phyloP scores from a whole-genome alignment of 92 coral and sea anemone genomes.

The Zoanthus gigantus region DNA sequence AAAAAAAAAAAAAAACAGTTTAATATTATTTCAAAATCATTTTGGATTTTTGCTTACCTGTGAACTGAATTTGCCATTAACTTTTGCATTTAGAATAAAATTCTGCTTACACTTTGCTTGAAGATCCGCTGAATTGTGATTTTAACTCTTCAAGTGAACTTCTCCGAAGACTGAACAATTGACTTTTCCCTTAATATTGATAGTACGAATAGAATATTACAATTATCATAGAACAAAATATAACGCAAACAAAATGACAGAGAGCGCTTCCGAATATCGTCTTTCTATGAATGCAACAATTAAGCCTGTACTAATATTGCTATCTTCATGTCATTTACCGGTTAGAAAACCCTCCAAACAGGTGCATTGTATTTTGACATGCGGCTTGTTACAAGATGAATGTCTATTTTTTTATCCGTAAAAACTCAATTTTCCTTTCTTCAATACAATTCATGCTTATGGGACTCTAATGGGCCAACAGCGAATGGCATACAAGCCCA shows the following conservation, averaged over 20 bases:
- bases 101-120: background rate
- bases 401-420: background rate
- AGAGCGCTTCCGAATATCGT: background rate
- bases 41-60: background rate
- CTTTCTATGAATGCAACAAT: background rate
- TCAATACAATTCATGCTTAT: background rate
- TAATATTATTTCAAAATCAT: background rate
- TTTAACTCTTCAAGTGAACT: background rate
- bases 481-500: background rate
- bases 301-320: background rate
- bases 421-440: background rate
- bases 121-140: background rate
- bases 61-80: background rate
- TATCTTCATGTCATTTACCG: background rate
- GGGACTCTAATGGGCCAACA: background rate
- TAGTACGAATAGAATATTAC: background rate
- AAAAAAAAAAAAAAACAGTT: too few relatives aligned
- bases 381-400: background rate
- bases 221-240: background rate
- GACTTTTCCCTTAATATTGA: background rate
- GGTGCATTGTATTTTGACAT: background rate
- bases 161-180: background rate
- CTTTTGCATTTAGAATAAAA: background rate
- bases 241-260: background rate
- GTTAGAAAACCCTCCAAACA: background rate